phyloP scores from a whole-genome alignment of 2,888 invertebrate species.

The Synanthedon vespiformis region DNA sequence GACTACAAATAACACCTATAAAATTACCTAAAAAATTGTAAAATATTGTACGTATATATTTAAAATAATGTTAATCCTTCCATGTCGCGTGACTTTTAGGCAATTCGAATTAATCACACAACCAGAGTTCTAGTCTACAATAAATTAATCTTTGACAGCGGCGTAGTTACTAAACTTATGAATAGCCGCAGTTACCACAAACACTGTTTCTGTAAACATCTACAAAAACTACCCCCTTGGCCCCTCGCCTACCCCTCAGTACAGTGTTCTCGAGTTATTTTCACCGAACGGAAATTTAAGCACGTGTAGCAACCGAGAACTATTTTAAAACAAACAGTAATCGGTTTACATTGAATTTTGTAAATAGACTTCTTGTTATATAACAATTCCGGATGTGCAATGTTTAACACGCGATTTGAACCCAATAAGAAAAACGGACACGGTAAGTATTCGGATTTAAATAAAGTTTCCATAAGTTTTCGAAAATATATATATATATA shows the following conservation, averaged over 20 bases:
- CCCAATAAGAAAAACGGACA: too few species aligned
- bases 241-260: neutral
- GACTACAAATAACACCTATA: too few species aligned
- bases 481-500: too few species aligned
- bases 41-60: too few species aligned
- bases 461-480: too few species aligned
- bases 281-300: conserved; percentile 25
- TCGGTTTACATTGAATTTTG: neutral
- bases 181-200: neutral
- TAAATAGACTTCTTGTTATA: neutral
- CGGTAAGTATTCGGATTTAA: too few species aligned
- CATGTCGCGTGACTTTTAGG: too few species aligned
- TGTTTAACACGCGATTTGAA: too few species aligned
- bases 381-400: neutral
- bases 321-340: neutral
- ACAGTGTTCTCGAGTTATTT: conserved; percentile 18
- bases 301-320: conserved; percentile 14
- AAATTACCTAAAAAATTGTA: too few species aligned
- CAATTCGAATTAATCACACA: too few species aligned
- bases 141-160: neutral
- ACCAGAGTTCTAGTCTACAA: neutral
- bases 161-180: neutral
- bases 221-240: conserved; percentile 18
- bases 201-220: conserved; percentile 20
- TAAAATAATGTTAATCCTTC: too few species aligned